Evolutionary conservation across 2,888 invertebrate species (phyloP), one percentile per base, ranked within the genome.

Genomic region (Microplitis manilae): DNA sequence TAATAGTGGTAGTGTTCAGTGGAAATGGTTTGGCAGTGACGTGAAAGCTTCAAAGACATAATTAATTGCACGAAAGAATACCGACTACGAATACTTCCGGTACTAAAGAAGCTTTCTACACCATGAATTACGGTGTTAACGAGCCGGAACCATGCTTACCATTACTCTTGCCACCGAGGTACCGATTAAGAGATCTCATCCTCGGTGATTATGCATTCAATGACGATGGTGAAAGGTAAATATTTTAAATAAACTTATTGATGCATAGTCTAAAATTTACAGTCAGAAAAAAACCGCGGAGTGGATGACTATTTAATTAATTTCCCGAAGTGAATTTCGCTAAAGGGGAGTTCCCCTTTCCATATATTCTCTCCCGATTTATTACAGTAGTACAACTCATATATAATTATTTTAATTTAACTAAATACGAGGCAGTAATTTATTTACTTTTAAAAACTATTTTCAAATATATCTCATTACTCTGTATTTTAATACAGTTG

Each of bases 151-250:
- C 89, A 38, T 89, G 89, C 77, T 79, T 89, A 69, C 90, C 91
- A 39, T 86, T 91, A 79, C 91, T 91, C 75, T 86, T 93, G 77
- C 94, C 94, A 67, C 94, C 95, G 67, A 91, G 95, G 81, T 95
- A 95, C 91, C 92, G 95, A 74, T 93, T 95, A 85, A 91, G 95
- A 81, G 95, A 95, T 90, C 92, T 95, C 83, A 93, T 95, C 84
- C 91, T 94, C 84, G 95, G 95, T 68, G 95, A 95, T 90, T 94
- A 94, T 88, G 94, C 94, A 15, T 94, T 94, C 90, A 94, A 93
- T 86, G 95, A 95, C 87, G 94, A 94, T 85, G 94, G 94, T 67
- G 94, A 95, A 92, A 94, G 95, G 95, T 95, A 89, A 91, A 92
- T 89, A 20, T 40, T 68, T 50, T 50, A 5, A 50, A 8, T 17